A percentile compares a stretch with the other conserved stretches of the same genome.
Conservation (phyloP, 2,888 invertebrate genomes). For the Melipona bicolor region DNA sequence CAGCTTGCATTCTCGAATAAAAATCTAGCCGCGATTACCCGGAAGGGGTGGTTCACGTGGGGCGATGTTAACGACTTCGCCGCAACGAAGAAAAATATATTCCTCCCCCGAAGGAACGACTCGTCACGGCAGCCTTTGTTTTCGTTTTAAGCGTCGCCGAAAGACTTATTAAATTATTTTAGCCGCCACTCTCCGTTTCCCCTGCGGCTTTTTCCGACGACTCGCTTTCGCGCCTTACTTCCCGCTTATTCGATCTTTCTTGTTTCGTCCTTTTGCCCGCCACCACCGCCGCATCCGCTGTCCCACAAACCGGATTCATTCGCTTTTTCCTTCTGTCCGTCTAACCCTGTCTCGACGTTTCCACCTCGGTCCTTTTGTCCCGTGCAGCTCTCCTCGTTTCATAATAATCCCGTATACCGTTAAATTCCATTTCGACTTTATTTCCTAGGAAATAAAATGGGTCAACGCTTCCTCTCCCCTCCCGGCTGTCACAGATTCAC, state of each 20-base stretch:
- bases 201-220: conserved; percentile 21
- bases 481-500: conserved; percentile 7
- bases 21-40: not conserved
- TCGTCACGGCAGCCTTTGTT: not conserved
- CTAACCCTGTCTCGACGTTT: not conserved
- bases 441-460: conserved; percentile 35
- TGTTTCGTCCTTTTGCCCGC: conserved; percentile 46
- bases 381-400: conserved; percentile 22
- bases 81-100: conserved; percentile 1
- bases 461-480: not conserved
- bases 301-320: conserved; percentile 52
- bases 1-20: not conserved
- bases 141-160: conserved; percentile 34
- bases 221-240: conserved; percentile 50
- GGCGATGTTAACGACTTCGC: not conserved
- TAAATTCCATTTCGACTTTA: conserved; percentile 56
- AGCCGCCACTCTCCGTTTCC: conserved; percentile 35
- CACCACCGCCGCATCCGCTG: conserved; percentile 34
- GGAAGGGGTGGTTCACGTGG: not conserved
- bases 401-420: conserved; percentile 48
- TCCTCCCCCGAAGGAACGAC: not conserved
- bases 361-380: conserved; percentile 24
- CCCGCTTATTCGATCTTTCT: conserved; percentile 60
- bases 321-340: not conserved
- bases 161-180: conserved; percentile 52